phyloP scores from a whole-genome alignment of 2,797 vertebrate species.

The Melanotaenia boesemani region DNA sequence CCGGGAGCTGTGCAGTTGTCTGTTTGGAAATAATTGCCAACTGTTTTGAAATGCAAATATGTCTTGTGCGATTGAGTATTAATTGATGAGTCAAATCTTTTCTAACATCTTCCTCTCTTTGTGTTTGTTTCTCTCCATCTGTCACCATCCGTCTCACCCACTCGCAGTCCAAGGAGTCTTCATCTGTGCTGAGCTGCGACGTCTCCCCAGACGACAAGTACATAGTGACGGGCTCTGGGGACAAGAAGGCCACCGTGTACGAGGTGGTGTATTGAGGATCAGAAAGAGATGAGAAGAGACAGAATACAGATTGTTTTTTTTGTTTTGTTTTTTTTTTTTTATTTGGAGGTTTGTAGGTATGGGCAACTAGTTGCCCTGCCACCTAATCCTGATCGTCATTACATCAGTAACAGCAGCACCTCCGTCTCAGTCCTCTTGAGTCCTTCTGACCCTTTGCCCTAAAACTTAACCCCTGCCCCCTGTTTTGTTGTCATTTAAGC shows the following conservation, averaged over 20 bases:
- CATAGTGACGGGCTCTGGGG: slow-evolving; percentile 91
- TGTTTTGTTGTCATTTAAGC: slow-evolving; percentile 71
- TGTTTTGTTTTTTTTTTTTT: not conserved
- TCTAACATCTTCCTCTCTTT: slow-evolving; percentile 55
- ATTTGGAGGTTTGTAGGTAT: not conserved
- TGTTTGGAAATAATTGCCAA: slow-evolving; percentile 69
- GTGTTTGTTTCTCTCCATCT: slow-evolving; percentile 51
- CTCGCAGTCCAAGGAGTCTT: slow-evolving; percentile 84
- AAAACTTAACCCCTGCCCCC: slow-evolving; percentile 21
- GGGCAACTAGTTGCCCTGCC: slow-evolving; percentile 35
- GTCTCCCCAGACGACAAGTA: slow-evolving; percentile 90
- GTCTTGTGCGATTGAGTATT: slow-evolving; percentile 63
- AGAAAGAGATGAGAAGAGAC: slow-evolving; percentile 40
- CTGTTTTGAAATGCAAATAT: slow-evolving; percentile 78
- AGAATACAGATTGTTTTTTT: slow-evolving; percentile 30
- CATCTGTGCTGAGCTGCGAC: slow-evolving; percentile 87
- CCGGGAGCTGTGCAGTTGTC: slow-evolving; percentile 42
- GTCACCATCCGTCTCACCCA: slow-evolving; percentile 33
- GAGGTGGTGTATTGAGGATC: slow-evolving; percentile 89
- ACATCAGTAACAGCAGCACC: slow-evolving; percentile 59
- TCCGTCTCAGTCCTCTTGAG: slow-evolving; percentile 41
- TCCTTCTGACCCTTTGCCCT: slow-evolving; percentile 44
- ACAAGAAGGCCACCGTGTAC: slow-evolving; percentile 92
- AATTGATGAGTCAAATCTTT: slow-evolving; percentile 63
- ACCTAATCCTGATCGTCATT: slow-evolving; percentile 47